phyloP scores from a whole-genome alignment of 2,113 vertebrate genomes.

The Rana temporaria region DNA sequence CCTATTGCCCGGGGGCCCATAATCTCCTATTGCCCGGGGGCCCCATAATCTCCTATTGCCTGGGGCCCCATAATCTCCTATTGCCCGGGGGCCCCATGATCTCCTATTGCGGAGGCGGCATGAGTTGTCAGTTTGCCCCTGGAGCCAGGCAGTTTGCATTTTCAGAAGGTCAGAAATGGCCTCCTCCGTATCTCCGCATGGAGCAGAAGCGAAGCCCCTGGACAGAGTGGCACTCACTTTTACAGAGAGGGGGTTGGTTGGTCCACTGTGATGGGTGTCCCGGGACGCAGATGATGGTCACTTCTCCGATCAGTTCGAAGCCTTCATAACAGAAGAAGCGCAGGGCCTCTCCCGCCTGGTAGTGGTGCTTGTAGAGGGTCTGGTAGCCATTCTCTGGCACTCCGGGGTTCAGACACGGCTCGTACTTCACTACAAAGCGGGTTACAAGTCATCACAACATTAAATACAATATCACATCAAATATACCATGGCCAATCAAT shows the following conservation, averaged over 20 bases:
- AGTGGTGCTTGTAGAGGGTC: slow-evolving; percentile 90
- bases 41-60: too few species aligned
- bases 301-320: slow-evolving; percentile 90
- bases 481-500: too few species aligned
- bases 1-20: too few species aligned
- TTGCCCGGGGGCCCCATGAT: too few species aligned
- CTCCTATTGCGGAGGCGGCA: too few species aligned
- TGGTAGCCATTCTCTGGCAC: slow-evolving; percentile 92
- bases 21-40: too few species aligned
- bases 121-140: too few species aligned
- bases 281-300: slow-evolving; percentile 87
- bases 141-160: too few species aligned
- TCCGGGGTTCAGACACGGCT: slow-evolving; percentile 90
- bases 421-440: slow-evolving; percentile 81
- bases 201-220: neutral
- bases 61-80: too few species aligned
- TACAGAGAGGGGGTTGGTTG: slow-evolving; percentile 90
- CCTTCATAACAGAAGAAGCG: slow-evolving; percentile 94
- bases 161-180: too few species aligned
- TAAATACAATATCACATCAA: too few species aligned
- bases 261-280: slow-evolving; percentile 93
- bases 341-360: slow-evolving; percentile 90
- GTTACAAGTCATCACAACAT: neutral
- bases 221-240: slow-evolving; percentile 73
- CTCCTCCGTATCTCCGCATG: too few species aligned